Conservation (phyloP, 2,797 vertebrate genomes). For the Neopelma chrysocephalum region DNA sequence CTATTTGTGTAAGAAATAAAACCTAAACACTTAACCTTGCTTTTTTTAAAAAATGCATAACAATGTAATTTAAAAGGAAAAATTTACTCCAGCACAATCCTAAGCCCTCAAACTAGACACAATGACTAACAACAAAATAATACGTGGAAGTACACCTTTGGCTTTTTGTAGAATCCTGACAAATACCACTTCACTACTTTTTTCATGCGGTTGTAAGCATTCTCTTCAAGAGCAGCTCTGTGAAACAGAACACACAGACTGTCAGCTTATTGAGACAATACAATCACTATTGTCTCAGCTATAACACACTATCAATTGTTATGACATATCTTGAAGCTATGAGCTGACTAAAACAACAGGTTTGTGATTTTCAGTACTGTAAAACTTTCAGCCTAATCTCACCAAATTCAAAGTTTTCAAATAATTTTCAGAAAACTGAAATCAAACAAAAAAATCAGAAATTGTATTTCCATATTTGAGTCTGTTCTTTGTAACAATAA, state of each 20-base stretch:
- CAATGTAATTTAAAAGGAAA: neutral
- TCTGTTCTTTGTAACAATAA: neutral
- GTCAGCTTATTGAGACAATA: too few species aligned
- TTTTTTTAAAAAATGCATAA: neutral
- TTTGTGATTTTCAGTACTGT: neutral
- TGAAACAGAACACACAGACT: neutral
- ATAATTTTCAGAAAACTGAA: neutral
- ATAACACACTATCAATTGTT: neutral
- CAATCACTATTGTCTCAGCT: neutral
- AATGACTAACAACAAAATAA: neutral
- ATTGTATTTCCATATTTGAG: neutral
- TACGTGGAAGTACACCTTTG: slow-evolving; percentile 82
- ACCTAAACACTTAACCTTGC: neutral
- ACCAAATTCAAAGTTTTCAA: neutral
- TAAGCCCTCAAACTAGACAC: neutral
- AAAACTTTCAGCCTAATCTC: neutral
- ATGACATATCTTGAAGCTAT: neutral
- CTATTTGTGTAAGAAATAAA: neutral
- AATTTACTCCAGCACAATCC: neutral
- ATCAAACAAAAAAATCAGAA: neutral
- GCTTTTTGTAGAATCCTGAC: slow-evolving; percentile 99
- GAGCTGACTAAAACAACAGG: neutral
- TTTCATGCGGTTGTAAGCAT: slow-evolving; percentile 94
- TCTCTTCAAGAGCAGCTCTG: slow-evolving; percentile 95
- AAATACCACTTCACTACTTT: slow-evolving; percentile 99